These are phyloP conservation scores for Cichlasoma orientale DNA, from an alignment of 2,797 vertebrate species.

Conservation along the genomic window DNA sequence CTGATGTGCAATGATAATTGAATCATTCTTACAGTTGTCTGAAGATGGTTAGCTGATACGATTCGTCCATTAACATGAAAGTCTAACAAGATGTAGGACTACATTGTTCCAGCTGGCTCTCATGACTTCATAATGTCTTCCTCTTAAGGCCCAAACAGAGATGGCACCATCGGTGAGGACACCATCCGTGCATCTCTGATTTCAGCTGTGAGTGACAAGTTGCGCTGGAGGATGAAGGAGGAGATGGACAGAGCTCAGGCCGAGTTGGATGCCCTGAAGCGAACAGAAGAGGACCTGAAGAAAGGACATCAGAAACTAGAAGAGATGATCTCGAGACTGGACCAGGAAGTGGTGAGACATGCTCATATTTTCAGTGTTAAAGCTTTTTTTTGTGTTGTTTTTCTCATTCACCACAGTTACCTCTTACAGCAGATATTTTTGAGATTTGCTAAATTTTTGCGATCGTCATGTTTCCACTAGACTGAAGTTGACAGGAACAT, in stretches of 20 bases:
- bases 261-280: conserved; percentile 95
- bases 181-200: conserved; percentile 97
- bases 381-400: background rate
- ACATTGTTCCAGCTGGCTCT: rapidly evolving
- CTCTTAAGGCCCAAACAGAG: conserved; percentile 87
- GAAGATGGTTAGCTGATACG: background rate
- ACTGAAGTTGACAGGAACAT: conserved; percentile 97
- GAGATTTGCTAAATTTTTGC: background rate
- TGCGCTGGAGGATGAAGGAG: conserved; percentile 98
- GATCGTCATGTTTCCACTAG: conserved; percentile 65
- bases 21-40: background rate
- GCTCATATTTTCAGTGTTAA: background rate
- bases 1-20: background rate
- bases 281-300: conserved; percentile 97
- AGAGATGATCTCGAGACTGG: conserved; percentile 95
- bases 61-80: background rate
- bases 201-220: conserved; percentile 96
- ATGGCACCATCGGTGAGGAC: conserved; percentile 96
- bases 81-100: background rate
- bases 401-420: background rate
- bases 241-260: conserved; percentile 98
- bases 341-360: conserved; percentile 95
- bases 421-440: rapidly evolving
- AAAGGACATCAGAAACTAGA: conserved; percentile 98
- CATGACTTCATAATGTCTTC: background rate